These are phyloP conservation scores for Tetramorium bicarinatum DNA, from an alignment of 2,888 invertebrate species.

Conservation along the genomic window DNA sequence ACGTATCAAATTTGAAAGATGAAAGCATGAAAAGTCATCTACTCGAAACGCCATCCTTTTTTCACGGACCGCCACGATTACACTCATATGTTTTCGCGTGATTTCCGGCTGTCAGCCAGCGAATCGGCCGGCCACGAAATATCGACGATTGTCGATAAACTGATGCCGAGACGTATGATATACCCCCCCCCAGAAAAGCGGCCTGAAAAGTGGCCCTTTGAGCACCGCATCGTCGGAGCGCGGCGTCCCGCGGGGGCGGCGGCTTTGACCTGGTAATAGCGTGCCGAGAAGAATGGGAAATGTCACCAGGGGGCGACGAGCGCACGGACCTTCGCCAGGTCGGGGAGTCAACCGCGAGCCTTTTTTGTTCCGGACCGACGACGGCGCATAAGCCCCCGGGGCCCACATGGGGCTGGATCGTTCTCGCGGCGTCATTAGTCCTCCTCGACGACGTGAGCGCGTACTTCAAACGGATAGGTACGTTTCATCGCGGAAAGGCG, in stretches of 20 bases:
- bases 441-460: conserved; percentile 81
- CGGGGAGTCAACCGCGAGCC: conserved; percentile 80
- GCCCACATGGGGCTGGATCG: conserved; percentile 82
- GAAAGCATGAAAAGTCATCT: not conserved
- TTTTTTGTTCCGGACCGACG: conserved; percentile 79
- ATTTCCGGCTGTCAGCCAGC: conserved; percentile 38
- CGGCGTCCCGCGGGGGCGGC: conserved; percentile 85
- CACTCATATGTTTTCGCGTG: conserved; percentile 20
- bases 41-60: not conserved
- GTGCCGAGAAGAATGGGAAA: conserved; percentile 86
- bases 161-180: conserved; percentile 44
- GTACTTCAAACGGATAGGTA: conserved; percentile 79
- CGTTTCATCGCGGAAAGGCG: conserved; percentile 53
- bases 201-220: conserved; percentile 76
- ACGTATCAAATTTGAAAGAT: not conserved
- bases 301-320: conserved; percentile 85
- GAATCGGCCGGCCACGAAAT: conserved; percentile 37
- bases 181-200: conserved; percentile 71
- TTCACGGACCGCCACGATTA: not conserved
- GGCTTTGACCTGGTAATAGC: conserved; percentile 85
- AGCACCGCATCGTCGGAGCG: conserved; percentile 71
- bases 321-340: conserved; percentile 71
- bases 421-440: conserved; percentile 84
- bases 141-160: conserved; percentile 52
- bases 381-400: conserved; percentile 70